Percentiles rank a stretch among this genome's conserved stretches.
phyloP scores from a whole-genome alignment of 2,113 vertebrate genomes.

The Pelobates fuscus region DNA sequence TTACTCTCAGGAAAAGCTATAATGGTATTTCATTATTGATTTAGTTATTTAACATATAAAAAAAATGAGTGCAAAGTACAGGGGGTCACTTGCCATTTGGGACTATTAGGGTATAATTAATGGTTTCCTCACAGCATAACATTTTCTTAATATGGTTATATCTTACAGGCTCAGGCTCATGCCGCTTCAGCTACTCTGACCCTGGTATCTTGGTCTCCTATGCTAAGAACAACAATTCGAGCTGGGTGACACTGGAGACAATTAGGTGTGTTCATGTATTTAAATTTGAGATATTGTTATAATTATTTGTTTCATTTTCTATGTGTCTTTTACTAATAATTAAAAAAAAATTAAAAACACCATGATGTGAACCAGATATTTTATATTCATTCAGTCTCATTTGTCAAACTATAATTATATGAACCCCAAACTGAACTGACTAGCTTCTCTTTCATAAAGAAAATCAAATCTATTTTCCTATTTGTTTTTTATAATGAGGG shows the following conservation, averaged over 20 bases:
- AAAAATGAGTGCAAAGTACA: constrained; percentile 55
- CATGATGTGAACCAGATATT: too few species aligned
- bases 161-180: constrained; percentile 88
- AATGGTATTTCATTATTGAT: constrained; percentile 65
- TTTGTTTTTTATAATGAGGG: too few species aligned
- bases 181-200: constrained; percentile 93
- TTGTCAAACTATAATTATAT: too few species aligned
- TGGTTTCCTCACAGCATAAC: constrained; percentile 57
- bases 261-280: constrained; percentile 81
- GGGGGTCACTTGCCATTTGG: constrained; percentile 51
- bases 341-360: too few species aligned
- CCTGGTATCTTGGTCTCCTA: constrained; percentile 88
- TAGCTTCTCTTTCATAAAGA: too few species aligned
- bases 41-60: constrained; percentile 54
- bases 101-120: constrained; percentile 54
- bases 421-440: too few species aligned
- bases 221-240: constrained; percentile 80
- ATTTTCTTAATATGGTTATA: constrained; percentile 53
- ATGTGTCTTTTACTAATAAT: too few species aligned
- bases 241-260: constrained; percentile 91
- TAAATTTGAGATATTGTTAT: constrained; percentile 36
- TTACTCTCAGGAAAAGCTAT: constrained; percentile 64
- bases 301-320: too few species aligned
- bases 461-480: too few species aligned
- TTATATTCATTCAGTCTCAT: too few species aligned